Evolutionary conservation across 2,113 vertebrate genomes (phyloP).

Genomic region (Gorsachius goisagi): DNA sequence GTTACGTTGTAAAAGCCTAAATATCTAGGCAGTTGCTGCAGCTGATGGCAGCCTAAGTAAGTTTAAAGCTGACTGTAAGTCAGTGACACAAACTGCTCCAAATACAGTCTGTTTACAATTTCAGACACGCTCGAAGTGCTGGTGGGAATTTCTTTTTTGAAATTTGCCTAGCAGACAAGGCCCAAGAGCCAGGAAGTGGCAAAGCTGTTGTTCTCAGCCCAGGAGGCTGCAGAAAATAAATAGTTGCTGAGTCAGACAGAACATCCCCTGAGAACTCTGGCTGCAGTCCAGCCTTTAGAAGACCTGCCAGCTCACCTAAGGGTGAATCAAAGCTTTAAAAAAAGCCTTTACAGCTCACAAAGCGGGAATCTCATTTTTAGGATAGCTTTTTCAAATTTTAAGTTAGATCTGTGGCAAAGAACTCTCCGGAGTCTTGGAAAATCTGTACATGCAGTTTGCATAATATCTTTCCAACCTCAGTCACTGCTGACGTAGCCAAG

Average conservation of each 20-base stretch:
- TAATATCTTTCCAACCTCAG: not conserved
- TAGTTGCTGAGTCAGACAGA: constrained; percentile 43
- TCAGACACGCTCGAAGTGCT: not conserved
- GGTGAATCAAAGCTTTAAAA: not conserved
- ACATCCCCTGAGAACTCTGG: constrained; percentile 4
- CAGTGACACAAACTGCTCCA: not conserved
- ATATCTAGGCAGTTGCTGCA: not conserved
- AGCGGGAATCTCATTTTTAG: not conserved
- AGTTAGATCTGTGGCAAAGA: not conserved
- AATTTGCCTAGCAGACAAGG: constrained; percentile 18
- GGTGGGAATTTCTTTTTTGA: not conserved
- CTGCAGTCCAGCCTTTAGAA: not conserved
- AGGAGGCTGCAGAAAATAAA: not conserved
- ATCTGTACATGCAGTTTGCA: not conserved
- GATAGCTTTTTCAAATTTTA: not conserved
- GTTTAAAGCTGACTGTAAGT: not conserved
- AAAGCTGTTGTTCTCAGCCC: constrained; percentile 2
- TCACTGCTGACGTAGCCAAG: not conserved
- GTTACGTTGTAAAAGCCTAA: not conserved
- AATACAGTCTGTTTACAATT: not conserved
- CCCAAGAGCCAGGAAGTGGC: constrained; percentile 29
- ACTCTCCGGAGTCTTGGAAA: not conserved
- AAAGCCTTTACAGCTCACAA: not conserved
- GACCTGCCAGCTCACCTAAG: constrained; percentile 20
- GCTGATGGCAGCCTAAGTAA: not conserved